phyloP scores from a whole-genome alignment of 53 echinoderm and acorn worm genomes.

The Paelopatides confundens region DNA sequence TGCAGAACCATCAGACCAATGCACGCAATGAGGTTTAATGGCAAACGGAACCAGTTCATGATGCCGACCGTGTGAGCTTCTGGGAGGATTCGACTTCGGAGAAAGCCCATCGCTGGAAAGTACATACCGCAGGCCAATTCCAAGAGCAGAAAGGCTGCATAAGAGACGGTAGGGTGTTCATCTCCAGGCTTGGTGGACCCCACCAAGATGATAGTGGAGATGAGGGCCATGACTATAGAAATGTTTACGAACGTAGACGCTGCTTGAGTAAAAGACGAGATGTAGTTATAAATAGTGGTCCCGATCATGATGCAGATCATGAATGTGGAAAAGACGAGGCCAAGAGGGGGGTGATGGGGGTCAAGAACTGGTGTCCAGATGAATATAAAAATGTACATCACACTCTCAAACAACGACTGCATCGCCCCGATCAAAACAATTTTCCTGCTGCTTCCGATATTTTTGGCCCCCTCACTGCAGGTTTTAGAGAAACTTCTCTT shows the following conservation, averaged over 20 bases:
- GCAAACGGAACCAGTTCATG: constrained; percentile 98
- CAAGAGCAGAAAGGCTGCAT: constrained; percentile 81
- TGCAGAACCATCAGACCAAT: constrained; percentile 91
- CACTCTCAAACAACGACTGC: constrained; percentile 97
- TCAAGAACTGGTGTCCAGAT: constrained; percentile 97
- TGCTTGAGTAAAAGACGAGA: constrained; percentile 56
- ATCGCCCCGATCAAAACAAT: constrained; percentile 92
- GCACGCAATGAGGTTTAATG: constrained; percentile 95
- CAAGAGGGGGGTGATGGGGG: constrained; percentile 77
- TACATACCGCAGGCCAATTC: constrained; percentile 95
- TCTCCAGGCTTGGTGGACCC: constrained; percentile 77
- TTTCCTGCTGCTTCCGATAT: constrained; percentile 72
- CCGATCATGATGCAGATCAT: constrained; percentile 99
- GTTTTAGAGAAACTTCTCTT: constrained; percentile 78
- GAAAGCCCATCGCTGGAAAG: constrained; percentile 98
- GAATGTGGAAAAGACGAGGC: constrained; percentile 90
- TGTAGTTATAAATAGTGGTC: constrained; percentile 79
- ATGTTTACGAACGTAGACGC: constrained; percentile 78
- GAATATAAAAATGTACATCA: constrained; percentile 99
- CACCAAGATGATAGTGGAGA: constrained; percentile 69
- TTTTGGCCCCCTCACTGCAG: constrained; percentile 84
- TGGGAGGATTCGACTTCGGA: constrained; percentile 77
- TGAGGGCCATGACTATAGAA: constrained; percentile 81
- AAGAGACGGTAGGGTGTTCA: constrained; percentile 78
- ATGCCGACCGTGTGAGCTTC: constrained; percentile 90